Evolutionary conservation across 2,113 vertebrate species (phyloP), one percentile per base, ranked within the genome.

Genomic region (Heteronetta atricapilla): DNA sequence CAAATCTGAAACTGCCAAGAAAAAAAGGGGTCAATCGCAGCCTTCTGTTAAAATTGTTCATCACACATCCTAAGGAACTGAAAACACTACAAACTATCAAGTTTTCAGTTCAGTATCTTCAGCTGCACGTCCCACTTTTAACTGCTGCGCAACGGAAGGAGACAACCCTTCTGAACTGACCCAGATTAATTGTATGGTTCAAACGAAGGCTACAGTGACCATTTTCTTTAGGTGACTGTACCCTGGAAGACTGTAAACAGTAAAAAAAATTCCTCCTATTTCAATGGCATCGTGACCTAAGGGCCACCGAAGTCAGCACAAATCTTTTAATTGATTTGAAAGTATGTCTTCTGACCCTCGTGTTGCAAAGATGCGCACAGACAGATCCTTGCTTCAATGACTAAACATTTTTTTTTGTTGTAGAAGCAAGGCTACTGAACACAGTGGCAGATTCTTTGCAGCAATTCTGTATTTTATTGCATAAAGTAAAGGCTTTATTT

Each of bases 291-390:
- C 36, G 4, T 44, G 46, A 90, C 72, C 89, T 34, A 28, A 68
- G n/a, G 52, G 72, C 56, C 60, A 86, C 33, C 9, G 33, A 52
- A 88, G 55, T 46, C 44, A 60, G 46, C 42, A 82, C 64, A 66
- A 95, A 80, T 44, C 22, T 94, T 77, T 52, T 38, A 73, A 91
- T 3, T 77, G 40, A 95, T 86, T 83, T 89, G 63, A 74, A 91
- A 89, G 46, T 5, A 5, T 0, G 3, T 40, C 58, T 70, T 80
- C 75, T 73, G 42, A 38, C 68, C 40, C 50, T 42, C 28, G 11
- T 2, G 8, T 10, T 76, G 44, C 78, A n/a, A 46, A 76, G 40
- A 82, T 5, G 44, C 0, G 1, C 44, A 69, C 62, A 69, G 59
- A 80, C 14, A 69, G 40, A 72, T 42, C 28, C 55, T 52, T 48